Percentiles rank a stretch among this genome's conserved stretches.
phyloP scores from a whole-genome alignment of 1,140 invertebrate species.

The Diachasmimorpha longicaudata region DNA sequence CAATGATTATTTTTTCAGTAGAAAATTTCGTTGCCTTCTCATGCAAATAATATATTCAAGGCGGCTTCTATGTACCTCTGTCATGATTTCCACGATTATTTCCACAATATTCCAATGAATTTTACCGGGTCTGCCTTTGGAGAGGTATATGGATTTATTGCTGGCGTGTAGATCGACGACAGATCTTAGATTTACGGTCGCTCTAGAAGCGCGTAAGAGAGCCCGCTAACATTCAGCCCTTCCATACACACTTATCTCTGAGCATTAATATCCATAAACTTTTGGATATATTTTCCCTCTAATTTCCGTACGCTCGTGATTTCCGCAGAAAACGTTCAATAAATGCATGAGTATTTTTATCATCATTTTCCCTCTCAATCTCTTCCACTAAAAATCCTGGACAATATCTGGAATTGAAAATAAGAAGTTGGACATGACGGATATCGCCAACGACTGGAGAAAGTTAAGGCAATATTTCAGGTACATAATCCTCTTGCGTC shows the following conservation, averaged over 20 bases:
- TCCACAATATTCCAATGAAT: constrained; percentile 9
- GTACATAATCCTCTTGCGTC: too few relatives aligned
- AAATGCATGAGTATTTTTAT: neutral
- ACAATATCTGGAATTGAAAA: too few relatives aligned
- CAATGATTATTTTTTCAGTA: too few relatives aligned
- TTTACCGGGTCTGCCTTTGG: neutral
- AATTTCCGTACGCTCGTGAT: neutral
- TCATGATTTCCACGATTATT: constrained; percentile 9
- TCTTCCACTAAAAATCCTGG: too few relatives aligned
- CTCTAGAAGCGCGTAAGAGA: constrained; percentile 24
- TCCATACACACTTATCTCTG: neutral
- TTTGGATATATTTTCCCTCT: constrained; percentile 19
- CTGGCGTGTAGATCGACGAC: constrained; percentile 36
- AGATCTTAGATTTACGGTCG: constrained; percentile 35
- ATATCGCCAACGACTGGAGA: too few relatives aligned
- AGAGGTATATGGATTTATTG: constrained; percentile 31
- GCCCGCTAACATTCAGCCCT: constrained; percentile 17
- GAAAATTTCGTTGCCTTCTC: neutral
- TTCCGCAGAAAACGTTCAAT: neutral
- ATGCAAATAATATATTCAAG: neutral
- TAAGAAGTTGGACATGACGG: too few relatives aligned
- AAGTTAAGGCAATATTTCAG: too few relatives aligned
- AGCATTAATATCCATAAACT: constrained; percentile 23
- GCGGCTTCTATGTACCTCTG: neutral
- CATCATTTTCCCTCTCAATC: too few relatives aligned